Base-by-base conservation (phyloP, 2,113 vertebrate species). In the Triplophysa tibetana region DNA sequence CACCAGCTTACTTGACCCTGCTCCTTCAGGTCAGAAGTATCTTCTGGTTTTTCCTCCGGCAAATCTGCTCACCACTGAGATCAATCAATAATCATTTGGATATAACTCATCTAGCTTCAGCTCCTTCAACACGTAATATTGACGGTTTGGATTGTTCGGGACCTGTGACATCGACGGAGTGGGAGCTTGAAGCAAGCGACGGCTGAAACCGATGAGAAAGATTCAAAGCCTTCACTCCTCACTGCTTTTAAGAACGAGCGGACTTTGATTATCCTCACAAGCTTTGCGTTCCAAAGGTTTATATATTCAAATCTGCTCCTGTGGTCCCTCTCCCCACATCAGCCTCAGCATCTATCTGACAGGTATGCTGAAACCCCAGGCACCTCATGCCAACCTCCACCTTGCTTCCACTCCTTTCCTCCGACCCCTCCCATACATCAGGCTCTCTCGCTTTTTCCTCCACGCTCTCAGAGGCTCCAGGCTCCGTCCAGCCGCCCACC, bases 71-170 rank as follows among this genome's bases (percentile, higher is more conserved):
- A 69, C 78, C 80, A 79, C 54, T 19, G 77, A 77, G 72, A 79
- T 76, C 76, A 81, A 81, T 83, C 85, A 79, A 86, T 83, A 79
- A 79, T 74, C 62, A 70, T 83, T 83, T 82, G 72, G 69, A 77
- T 82, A 82, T 64, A 69, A 74, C 73, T 77, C 77, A 67, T 79
- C 74, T 62, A 62, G 26, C 43, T 56, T 41, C 62, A 76, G 63
- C 66, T 66, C 13, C 75, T 54, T 64, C 60, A 50, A 67, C 62
- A 63, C 26, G 8, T 13, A 23, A 61, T 70, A 75, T 29, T 4
- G 60, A 43, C 26, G 41, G 9, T 24, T 10, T 43, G 41, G 48
- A 67, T 54, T 43, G 74, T 43, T 13, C 38, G 24, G 61, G 50
- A 70, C 60, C 62, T 75, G 64, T 64, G 65, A 81, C 69, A 29